Base-by-base conservation (phyloP, 2,113 vertebrate genomes). In the Gallinago paraguaiae region DNA sequence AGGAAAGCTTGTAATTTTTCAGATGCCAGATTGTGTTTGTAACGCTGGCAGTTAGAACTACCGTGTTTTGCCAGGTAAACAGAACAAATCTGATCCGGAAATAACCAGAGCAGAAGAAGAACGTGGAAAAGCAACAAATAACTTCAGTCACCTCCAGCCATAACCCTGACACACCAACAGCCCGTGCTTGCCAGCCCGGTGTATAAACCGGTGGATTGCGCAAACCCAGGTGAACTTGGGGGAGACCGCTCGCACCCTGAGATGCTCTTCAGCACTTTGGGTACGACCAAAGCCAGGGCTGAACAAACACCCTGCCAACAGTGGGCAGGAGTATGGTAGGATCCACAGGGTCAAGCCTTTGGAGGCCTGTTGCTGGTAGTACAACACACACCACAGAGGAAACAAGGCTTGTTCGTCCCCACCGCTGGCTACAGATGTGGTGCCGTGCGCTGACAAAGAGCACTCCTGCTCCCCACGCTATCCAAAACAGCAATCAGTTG, bases 271-370 rank as follows among this genome's bases (percentile, higher is more conserved):
- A 92, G 31, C 31, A 25, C 54, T 80, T n/a, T 28, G 45, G 53
- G 14, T 50, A 39, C n/a, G 50, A 35, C 12, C n/a, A 46, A 4
- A 89, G 51, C 56, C n/a, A 17, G 17, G 10, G 22, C 35, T 45
- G 69, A 85, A 33, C 33, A 82, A 48, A 57, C 18, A 27, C 7
- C 3, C 7, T 5, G 74, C 20, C 41, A 72, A 72, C 48, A 57
- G 11, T 1, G 33, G 0, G 0, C 67, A 57, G 33, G 13, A 78
- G 22, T 11, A 27, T 2, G 37, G 37, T 0, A 5, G 6, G 68
- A 65, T 6, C 53, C 27, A 5, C 5, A 8, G 37, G 53, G 78
- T 3, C 0, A 3, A 76, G 65, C 30, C 43, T 59, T 41, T 57
- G 76, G n/a, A 88, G 61, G 39, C 24, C 45, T 18, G 3, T 3